Evolutionary conservation across 2,113 vertebrate genomes (phyloP), one percentile per base, ranked within the genome.

Genomic region (Eptatretus burgeri): DNA sequence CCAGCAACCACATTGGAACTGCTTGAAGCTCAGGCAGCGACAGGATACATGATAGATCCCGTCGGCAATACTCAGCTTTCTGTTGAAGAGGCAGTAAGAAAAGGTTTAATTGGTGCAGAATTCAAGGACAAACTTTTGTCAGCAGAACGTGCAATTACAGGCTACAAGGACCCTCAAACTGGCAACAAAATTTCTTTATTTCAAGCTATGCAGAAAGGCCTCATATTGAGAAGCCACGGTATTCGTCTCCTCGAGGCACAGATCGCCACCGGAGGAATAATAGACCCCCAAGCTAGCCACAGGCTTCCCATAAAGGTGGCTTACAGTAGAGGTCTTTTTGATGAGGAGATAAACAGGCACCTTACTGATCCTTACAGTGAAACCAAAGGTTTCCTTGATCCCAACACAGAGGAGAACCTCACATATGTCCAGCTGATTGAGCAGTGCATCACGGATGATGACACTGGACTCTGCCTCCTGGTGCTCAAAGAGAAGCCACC

Each of bases 31-130:
- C 65, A 66, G 77, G 84, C 85, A 0, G 86, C 87, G 66, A 93
- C 84, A 0, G 87, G 86, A 8, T 93, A 76, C 66, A 64, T 94
- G 69, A 76, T 83, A 1, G 79, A 94, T 69, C 83, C 83, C 0
- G 62, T 80, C 64, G 67, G 71, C 7, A 83, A 83, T 71, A 63
- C 65, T 68, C 82, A 74, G 70, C 68, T 80, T 5, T 78, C 81
- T 0, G 84, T 86, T 66, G 76, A 84, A 18, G 73, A 93, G 65
- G 81, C 82, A 0, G 62, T 85, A 1, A 64, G 67, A 1, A 70
- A 68, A 2, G 78, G 80, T 0, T 62, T 86, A 18, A 70, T 81
- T 0, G 74, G 76, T 9, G 64, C 13, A 11, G 76, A 79, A 1
- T 27, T 76, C 0, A 73, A 72, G 1, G 65, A 66, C 1, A 80